A percentile compares a stretch with the other conserved stretches of the same genome.
Conservation (phyloP, 2,888 invertebrate genomes). For the Nineta flava region DNA sequence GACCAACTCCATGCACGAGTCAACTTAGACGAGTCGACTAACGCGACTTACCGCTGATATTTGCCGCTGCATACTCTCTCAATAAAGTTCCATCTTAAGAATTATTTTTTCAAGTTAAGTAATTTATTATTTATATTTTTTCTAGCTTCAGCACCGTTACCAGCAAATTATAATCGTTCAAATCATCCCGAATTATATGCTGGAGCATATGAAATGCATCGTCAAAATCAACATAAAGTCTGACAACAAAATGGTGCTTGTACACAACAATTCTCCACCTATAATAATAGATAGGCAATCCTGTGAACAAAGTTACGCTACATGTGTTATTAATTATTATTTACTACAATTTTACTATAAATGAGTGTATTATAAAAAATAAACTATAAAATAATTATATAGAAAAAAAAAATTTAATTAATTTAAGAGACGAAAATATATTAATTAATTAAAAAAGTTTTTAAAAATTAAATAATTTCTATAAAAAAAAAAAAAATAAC, state of each 20-base stretch:
- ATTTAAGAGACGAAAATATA: background rate
- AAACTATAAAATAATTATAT: background rate
- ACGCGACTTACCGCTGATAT: too few relatives aligned
- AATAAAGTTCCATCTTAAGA: too few relatives aligned
- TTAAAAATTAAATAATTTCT: background rate
- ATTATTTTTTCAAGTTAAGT: too few relatives aligned
- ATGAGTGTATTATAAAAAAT: background rate
- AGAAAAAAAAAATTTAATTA: background rate
- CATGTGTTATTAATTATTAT: background rate
- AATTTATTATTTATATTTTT: background rate
- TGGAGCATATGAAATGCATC: conserved; percentile 60
- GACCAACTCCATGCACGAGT: too few relatives aligned
- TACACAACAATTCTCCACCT: conserved; percentile 11
- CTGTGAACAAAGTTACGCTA: background rate
- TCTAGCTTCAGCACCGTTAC: conserved; percentile 29
- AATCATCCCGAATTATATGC: conserved; percentile 50
- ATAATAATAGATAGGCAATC: background rate
- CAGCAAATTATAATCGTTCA: conserved; percentile 21
- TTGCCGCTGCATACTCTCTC: too few relatives aligned
- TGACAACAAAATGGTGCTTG: conserved; percentile 28
- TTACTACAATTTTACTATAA: background rate
- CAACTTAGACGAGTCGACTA: too few relatives aligned
- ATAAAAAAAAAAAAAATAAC: background rate
- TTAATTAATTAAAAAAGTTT: background rate
- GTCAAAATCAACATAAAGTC: conserved; percentile 45